phyloP scores from a whole-genome alignment of 37 sponge, comb jelly and placozoan genomes.

The Diacarnus erythraeanus region DNA sequence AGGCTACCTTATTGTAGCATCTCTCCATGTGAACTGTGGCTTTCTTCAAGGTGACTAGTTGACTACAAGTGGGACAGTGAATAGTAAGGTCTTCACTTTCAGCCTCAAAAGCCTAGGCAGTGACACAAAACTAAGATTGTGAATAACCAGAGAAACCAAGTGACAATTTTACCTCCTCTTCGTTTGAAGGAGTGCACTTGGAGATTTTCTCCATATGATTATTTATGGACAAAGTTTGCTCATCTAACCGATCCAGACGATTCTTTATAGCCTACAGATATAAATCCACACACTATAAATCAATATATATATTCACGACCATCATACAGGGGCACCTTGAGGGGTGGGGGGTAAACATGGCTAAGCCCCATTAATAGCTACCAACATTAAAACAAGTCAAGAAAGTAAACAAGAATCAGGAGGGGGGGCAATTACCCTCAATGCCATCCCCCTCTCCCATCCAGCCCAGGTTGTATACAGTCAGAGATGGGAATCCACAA shows the following conservation, averaged over 20 bases:
- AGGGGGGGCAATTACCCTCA: too few species aligned
- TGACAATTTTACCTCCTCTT: slow-evolving; percentile 30
- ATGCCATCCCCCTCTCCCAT: too few species aligned
- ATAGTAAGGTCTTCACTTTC: slow-evolving; percentile 86
- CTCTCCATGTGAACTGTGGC: slow-evolving; percentile 93
- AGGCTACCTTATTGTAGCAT: slow-evolving; percentile 93
- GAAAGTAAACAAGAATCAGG: too few species aligned
- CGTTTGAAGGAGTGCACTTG: slow-evolving; percentile 14
- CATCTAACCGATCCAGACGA: slow-evolving; percentile 42
- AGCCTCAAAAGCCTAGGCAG: slow-evolving; percentile 23
- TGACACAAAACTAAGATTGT: too few species aligned
- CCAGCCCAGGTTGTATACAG: too few species aligned
- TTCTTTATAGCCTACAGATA: slow-evolving; percentile 40
- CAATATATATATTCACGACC: neutral
- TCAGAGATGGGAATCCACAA: too few species aligned
- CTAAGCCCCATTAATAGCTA: too few species aligned
- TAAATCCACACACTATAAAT: neutral
- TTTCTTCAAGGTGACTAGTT: slow-evolving; percentile 68
- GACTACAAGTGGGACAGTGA: slow-evolving; percentile 92
- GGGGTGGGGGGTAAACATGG: too few species aligned
- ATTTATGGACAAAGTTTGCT: slow-evolving; percentile 45
- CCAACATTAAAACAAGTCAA: too few species aligned
- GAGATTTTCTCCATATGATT: slow-evolving; percentile 21
- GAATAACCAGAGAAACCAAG: too few species aligned
- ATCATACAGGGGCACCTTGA: too few species aligned